A percentile compares a stretch with the other conserved stretches of the same genome.
These are phyloP conservation scores for Carposina sasakii DNA, from an alignment of 1,140 invertebrate genomes.

Conservation along the genomic window DNA sequence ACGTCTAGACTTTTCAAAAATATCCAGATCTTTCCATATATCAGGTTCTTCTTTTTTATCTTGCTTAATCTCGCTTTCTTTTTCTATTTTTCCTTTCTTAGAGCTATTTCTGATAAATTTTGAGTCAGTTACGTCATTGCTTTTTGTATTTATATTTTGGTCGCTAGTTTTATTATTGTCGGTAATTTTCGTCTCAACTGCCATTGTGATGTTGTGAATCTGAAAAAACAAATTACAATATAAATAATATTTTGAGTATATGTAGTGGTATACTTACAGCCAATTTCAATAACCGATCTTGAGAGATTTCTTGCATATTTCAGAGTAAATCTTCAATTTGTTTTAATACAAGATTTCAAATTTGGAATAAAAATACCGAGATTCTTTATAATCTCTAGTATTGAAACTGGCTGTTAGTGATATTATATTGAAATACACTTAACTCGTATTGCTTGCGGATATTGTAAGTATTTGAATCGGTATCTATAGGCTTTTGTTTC, in stretches of 20 bases:
- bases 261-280: no score
- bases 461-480: no score
- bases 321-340: no score
- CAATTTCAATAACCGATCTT: no score
- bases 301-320: no score
- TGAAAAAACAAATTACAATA: slow-evolving; percentile 35
- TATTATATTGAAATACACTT: no score
- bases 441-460: no score
- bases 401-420: no score
- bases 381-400: no score
- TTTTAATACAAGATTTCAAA: no score
- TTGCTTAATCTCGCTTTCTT: slow-evolving; percentile 24
- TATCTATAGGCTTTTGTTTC: slow-evolving; percentile 38
- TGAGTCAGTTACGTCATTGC: slow-evolving; percentile 46
- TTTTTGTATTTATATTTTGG: slow-evolving; percentile 34
- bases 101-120: slow-evolving; percentile 45
- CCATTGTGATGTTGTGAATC: slow-evolving; percentile 40
- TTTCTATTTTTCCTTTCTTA: slow-evolving; percentile 38
- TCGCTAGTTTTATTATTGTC: slow-evolving; percentile 31
- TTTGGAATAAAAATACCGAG: no score
- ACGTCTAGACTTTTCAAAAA: slow-evolving; percentile 71
- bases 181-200: slow-evolving; percentile 37
- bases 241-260: slow-evolving; percentile 14
- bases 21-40: slow-evolving; percentile 60
- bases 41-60: slow-evolving; percentile 33